These are phyloP conservation scores for Phortica magna DNA, from an alignment of 2,888 invertebrate genomes.

Conservation along the genomic window DNA sequence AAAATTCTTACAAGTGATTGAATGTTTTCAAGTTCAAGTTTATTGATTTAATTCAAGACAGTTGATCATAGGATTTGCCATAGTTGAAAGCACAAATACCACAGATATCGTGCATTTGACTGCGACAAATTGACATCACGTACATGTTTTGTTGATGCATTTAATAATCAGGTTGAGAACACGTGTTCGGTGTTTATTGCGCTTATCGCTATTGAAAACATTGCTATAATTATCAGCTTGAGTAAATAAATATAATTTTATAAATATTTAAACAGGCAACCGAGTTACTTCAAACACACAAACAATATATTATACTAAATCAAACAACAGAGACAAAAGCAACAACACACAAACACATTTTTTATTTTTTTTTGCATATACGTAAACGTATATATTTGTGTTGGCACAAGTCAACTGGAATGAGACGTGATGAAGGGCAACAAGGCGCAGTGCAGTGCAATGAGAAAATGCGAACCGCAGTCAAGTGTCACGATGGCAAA, in stretches of 20 bases:
- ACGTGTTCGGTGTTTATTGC: background rate
- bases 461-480: constrained; percentile 1
- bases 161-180: background rate
- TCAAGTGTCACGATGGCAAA: background rate
- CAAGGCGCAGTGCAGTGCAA: background rate
- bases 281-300: constrained; percentile 58
- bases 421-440: background rate
- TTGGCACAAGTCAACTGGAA: constrained; percentile 20
- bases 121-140: too few species aligned
- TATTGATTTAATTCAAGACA: too few species aligned
- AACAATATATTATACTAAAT: constrained; percentile 45
- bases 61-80: too few species aligned
- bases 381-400: background rate
- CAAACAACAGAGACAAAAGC: background rate
- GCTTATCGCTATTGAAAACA: background rate
- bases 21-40: too few species aligned
- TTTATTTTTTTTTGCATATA: too few species aligned
- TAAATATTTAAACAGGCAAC: constrained; percentile 70
- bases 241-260: constrained; percentile 20
- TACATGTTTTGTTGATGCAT: background rate
- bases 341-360: background rate
- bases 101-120: too few species aligned
- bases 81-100: too few species aligned
- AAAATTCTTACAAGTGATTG: too few species aligned
- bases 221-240: background rate